Evolutionary conservation across 2,888 invertebrate species (phyloP).

Genomic region (Drosophila pseudotalamancana): DNA sequence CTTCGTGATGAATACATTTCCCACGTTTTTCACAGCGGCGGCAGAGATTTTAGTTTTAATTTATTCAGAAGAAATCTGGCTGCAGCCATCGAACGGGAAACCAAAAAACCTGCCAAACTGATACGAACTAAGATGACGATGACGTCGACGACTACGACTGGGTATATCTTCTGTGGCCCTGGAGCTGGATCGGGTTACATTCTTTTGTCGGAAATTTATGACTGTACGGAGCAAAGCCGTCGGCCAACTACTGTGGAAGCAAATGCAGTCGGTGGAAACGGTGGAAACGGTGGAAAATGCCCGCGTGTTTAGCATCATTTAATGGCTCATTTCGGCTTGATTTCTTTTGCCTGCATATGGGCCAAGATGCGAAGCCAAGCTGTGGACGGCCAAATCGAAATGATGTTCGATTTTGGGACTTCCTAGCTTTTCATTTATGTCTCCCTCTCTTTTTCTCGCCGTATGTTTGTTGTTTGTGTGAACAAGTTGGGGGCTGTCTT

Average conservation of each 20-base stretch:
- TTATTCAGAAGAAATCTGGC: conserved; percentile 81
- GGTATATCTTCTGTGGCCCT: conserved; percentile 22
- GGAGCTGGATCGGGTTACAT: conserved; percentile 66
- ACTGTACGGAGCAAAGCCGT: conserved; percentile 39
- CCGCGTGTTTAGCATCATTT: conserved; percentile 79
- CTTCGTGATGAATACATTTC: conserved; percentile 72
- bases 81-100: conserved; percentile 72
- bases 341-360: conserved; percentile 67
- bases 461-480: conserved; percentile 25
- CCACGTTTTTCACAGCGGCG: conserved; percentile 69
- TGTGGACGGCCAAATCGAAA: conserved; percentile 1
- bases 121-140: too few species aligned
- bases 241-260: conserved; percentile 50
- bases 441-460: neutral
- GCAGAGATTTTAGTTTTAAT: conserved; percentile 66
- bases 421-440: conserved; percentile 45
- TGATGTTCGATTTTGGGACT: conserved; percentile 19
- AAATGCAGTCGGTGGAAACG: conserved; percentile 47
- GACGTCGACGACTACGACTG: conserved; percentile 25
- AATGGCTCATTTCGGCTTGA: conserved; percentile 82
- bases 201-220: conserved; percentile 78
- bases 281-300: conserved; percentile 78
- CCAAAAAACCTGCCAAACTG: conserved; percentile 36
- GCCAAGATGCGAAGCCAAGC: neutral
- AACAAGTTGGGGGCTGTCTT: conserved; percentile 62